phyloP scores from a whole-genome alignment of 2,888 invertebrate species.

The Tortrix viridana region DNA sequence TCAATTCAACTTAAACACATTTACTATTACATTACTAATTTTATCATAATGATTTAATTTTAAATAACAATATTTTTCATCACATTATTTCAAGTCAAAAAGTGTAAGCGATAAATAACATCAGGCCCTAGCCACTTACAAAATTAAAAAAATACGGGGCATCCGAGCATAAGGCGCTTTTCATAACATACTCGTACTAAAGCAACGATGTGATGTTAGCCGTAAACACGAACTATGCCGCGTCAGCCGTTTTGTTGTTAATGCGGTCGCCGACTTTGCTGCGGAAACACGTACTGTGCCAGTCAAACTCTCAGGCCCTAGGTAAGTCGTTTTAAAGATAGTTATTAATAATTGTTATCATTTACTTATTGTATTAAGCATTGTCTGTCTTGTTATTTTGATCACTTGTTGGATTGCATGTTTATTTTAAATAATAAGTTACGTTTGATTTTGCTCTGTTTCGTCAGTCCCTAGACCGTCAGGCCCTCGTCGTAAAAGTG shows the following conservation, averaged over 20 bases:
- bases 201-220: conserved; percentile 28
- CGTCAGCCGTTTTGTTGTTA: conserved; percentile 26
- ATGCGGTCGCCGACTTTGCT: conserved; percentile 25
- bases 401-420: background rate
- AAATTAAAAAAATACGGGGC: conserved; percentile 21
- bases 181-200: conserved; percentile 18
- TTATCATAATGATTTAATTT: conserved; percentile 15
- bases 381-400: background rate
- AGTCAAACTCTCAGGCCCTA: conserved; percentile 15
- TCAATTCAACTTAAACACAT: conserved; percentile 4
- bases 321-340: conserved; percentile 21
- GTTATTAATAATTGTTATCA: conserved; percentile 12
- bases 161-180: conserved; percentile 35
- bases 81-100: conserved; percentile 18
- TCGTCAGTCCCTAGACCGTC: conserved; percentile 34
- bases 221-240: conserved; percentile 10
- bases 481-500: conserved; percentile 23
- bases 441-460: conserved; percentile 24
- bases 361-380: conserved; percentile 13
- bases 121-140: conserved; percentile 13
- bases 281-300: conserved; percentile 10
- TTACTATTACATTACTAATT: conserved; percentile 21
- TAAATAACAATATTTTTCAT: too few species aligned
- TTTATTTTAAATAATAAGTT: conserved; percentile 21
- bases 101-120: conserved; percentile 13